Conservation (phyloP, 2,113 vertebrate species). For the Thryonomys swinderianus region DNA sequence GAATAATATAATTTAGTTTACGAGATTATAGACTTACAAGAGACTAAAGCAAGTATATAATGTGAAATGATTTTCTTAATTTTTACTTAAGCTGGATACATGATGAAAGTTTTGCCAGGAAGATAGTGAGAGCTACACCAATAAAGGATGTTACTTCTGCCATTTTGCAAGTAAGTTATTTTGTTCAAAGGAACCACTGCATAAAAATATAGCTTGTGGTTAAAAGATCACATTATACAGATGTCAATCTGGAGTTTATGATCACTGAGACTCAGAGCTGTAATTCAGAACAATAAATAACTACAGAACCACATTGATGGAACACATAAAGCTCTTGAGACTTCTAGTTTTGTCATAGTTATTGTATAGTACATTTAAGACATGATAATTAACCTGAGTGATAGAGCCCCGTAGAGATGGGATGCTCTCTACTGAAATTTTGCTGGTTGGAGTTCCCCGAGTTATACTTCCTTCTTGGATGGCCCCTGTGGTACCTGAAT, state of each 20-base stretch:
- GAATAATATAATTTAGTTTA: neutral
- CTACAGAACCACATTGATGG: neutral
- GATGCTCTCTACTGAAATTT: constrained; percentile 91
- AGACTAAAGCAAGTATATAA: neutral
- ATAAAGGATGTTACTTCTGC: neutral
- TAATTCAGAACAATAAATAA: neutral
- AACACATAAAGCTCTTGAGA: neutral
- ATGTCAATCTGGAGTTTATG: neutral
- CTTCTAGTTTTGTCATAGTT: neutral
- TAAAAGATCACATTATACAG: neutral
- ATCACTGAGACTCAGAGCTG: neutral
- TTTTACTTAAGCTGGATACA: constrained; percentile 33
- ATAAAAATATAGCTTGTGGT: neutral
- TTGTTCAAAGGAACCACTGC: constrained; percentile 16
- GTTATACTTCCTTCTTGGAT: constrained; percentile 94
- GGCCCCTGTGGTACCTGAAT: constrained; percentile 88
- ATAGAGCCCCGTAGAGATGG: constrained; percentile 93
- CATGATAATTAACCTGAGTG: constrained; percentile 91
- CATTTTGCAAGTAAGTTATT: neutral
- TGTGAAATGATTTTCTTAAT: constrained; percentile 35
- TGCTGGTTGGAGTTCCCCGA: constrained; percentile 91
- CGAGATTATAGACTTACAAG: neutral
- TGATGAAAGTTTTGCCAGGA: constrained; percentile 14
- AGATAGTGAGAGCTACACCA: neutral
- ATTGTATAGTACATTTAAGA: neutral